Conservation (phyloP, 2,113 vertebrate genomes). For the Pseudorectes ferrugineus region DNA sequence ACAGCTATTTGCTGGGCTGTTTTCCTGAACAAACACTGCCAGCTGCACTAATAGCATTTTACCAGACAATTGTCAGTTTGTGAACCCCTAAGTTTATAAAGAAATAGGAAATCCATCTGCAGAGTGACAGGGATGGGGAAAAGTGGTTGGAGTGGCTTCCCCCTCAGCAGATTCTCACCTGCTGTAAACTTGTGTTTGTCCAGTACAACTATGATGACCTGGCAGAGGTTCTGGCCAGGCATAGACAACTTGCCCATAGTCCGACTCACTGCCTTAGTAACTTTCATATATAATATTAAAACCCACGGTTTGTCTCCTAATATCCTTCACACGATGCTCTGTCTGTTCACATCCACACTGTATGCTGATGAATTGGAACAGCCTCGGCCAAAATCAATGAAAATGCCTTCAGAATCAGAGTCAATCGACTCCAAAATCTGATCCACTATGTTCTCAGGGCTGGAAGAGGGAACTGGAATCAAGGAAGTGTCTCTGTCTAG, state of each 20-base stretch:
- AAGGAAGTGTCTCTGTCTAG: conserved; percentile 69
- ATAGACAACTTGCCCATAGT: background rate
- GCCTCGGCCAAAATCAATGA: conserved; percentile 84
- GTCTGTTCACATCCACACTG: conserved; percentile 70
- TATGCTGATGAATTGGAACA: conserved; percentile 61
- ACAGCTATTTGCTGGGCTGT: background rate
- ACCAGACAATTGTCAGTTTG: background rate
- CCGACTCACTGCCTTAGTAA: background rate
- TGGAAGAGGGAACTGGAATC: conserved; percentile 73
- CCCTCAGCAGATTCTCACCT: background rate
- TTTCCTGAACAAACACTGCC: background rate
- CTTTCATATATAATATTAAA: background rate
- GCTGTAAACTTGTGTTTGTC: background rate
- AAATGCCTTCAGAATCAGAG: conserved; percentile 88
- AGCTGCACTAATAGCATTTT: background rate
- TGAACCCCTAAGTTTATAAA: background rate
- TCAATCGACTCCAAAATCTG: conserved; percentile 81
- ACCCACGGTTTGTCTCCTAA: background rate
- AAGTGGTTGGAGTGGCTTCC: background rate
- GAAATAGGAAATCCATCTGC: background rate
- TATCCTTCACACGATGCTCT: conserved; percentile 75
- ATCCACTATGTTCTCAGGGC: conserved; percentile 82
- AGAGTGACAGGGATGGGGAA: background rate
- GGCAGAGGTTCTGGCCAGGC: background rate
- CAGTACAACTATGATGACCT: background rate